Evolutionary conservation across 2,113 vertebrate genomes (phyloP).

Genomic region (Bambusicola thoracicus): DNA sequence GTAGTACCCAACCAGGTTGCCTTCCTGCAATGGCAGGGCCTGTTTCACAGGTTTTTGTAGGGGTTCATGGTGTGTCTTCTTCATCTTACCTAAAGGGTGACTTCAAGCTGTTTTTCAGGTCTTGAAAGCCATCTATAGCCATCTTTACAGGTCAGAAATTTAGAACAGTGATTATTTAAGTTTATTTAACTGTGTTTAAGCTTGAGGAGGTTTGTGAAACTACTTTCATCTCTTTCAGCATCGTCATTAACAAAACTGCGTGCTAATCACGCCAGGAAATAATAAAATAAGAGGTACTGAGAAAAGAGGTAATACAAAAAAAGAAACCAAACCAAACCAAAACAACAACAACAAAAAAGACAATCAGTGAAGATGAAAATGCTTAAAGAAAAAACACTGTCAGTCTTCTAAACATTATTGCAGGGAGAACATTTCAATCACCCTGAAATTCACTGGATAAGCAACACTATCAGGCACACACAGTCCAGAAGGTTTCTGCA

Average conservation of each 20-base stretch:
- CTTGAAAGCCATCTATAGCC: neutral
- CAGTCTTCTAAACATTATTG: neutral
- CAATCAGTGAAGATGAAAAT: neutral
- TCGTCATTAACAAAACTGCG: conserved; percentile 33
- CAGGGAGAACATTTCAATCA: neutral
- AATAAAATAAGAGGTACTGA: neutral
- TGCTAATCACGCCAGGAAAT: neutral
- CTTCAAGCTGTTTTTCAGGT: neutral
- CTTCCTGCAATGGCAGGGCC: neutral
- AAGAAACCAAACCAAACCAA: neutral
- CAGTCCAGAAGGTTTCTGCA: neutral
- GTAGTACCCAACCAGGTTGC: neutral
- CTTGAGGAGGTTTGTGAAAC: conserved; percentile 12
- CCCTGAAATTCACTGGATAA: neutral
- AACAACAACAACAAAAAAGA: neutral
- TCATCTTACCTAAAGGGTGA: neutral
- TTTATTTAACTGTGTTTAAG: neutral
- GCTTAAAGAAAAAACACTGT: neutral
- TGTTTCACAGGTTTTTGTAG: neutral
- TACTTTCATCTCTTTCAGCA: conserved; percentile 38
- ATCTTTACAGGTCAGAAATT: neutral
- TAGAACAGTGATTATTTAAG: neutral
- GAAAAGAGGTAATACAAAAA: neutral
- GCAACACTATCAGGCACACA: neutral
- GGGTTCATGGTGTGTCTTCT: neutral